Percentiles rank a stretch among this genome's conserved stretches.
Conservation (phyloP, 2,113 vertebrate species). For the Aleadryas rufinucha region DNA sequence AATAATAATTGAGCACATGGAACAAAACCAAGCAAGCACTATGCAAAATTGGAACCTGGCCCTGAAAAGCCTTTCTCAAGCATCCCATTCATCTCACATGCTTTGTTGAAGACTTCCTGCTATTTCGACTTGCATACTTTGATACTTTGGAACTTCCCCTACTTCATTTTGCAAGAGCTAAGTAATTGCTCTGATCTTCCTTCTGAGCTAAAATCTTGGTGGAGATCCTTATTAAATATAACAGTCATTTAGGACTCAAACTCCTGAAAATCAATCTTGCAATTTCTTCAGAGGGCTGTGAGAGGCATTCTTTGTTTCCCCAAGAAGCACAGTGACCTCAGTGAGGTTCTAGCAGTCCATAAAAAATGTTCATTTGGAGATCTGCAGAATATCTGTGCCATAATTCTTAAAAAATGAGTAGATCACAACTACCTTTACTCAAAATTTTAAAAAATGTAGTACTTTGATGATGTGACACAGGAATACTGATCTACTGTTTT, state of each 20-base stretch:
- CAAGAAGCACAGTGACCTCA: background rate
- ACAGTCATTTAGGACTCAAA: background rate
- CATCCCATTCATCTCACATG: background rate
- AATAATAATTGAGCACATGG: constrained; percentile 16
- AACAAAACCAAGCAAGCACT: constrained; percentile 39
- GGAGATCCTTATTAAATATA: background rate
- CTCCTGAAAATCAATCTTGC: background rate
- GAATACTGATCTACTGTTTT: background rate
- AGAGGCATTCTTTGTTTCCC: background rate
- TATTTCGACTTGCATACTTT: background rate
- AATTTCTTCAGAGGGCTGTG: background rate
- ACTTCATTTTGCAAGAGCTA: background rate
- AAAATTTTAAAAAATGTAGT: background rate
- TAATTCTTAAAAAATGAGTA: background rate
- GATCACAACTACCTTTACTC: background rate
- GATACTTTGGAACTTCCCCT: background rate
- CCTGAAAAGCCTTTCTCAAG: background rate
- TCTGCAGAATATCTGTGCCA: background rate
- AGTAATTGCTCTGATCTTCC: constrained; percentile 22
- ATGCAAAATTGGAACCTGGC: constrained; percentile 34
- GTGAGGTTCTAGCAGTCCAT: background rate
- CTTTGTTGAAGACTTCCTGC: constrained; percentile 13
- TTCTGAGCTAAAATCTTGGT: background rate
- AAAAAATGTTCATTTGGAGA: background rate
- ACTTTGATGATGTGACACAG: background rate